Base-by-base conservation (phyloP, 2,113 vertebrate species). In the Plecturocebus donacophilus region DNA sequence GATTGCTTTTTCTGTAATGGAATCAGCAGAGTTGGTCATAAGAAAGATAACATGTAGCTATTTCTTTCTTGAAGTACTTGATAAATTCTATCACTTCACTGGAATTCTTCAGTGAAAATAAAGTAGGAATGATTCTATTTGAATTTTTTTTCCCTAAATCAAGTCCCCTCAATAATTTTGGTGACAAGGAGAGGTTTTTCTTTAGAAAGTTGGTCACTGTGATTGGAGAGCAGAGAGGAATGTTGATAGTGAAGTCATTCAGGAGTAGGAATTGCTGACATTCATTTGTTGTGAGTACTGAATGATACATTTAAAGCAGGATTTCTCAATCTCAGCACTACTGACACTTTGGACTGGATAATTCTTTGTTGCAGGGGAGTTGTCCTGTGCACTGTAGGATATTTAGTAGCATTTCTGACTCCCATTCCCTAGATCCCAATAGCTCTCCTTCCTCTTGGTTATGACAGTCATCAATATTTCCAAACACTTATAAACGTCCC, bases 61-160 rank as follows among this genome's bases (percentile, higher is more conserved):
- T 92, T 95, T 96, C 13, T 54, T 19, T 32, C 45, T 96, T 75
- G 17, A 97, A 94, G 79, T 95, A 32, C 25, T 90, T 82, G 20
- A 40, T 81, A 68, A 92, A 32, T 77, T 21, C 25, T 54, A 9
- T 42, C 45, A 91, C 21, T 66, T 79, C 0, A 23, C 52, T 20
- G 2, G 83, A 91, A 90, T 90, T 96, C 52, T 94, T 85, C 58
- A 70, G 11, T 54, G 66, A 81, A 91, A 94, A 70, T 95, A 73
- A 76, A 95, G 13, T 66, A 77, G 38, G n/a, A 19, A 68, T 87
- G 49, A 81, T 88, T 85, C 47, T 42, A 9, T 94, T 73, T 91
- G 75, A 94, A 82, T 16, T 38, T 9, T 52, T 68, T 70, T 61
- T 30, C 25, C 8, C 52, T 91, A 25, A 77, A 32, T 68, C 73